Evolutionary conservation across 2,113 vertebrate species (phyloP), one percentile per base, ranked within the genome.

Genomic region (Bos javanicus): DNA sequence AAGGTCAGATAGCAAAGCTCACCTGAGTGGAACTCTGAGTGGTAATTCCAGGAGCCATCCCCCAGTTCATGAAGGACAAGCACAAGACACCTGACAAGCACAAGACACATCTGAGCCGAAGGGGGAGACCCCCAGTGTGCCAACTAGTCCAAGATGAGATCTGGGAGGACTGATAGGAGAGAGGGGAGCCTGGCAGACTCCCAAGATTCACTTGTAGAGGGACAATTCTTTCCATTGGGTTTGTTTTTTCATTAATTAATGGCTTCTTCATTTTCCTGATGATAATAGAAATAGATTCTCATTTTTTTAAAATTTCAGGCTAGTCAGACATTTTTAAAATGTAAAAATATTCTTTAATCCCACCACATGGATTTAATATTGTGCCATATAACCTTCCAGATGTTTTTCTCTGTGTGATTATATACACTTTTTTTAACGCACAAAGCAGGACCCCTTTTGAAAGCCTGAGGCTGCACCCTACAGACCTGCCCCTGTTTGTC

Each of bases 171-270:
- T 6, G 43, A 15, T 1, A 11, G 50, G 60, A 89, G 25, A 46
- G 21, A 11, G 56, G 26, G 2, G 36, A 74, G 9, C 33, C 25
- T n/a, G 43, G 88, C 39, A 48, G 26, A 36, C 19, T 25, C 3
- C 48, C 54, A 28, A 1, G 13, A 36, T 39, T 43, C 3, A 0
- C 9, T 30, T 43, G 25, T 15, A 23, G 15, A 1, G 1, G 50
- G 25, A 33, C 56, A n/a, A 30, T 78, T 16, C 71, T 67, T 52
- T 43, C 60, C 56, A 21, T 15, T 6, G 10, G 6, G 7, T 82
- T 56, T n/a, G 10, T 82, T 92, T 64, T 81, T 50, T 76, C 26
- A 28, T 23, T 67, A 5, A 48, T 46, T 26, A 11, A 54, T 39
- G 26, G 14, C 28, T 46, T 67, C 60, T 84, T 54, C 36, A 33